Evolutionary conservation across 2,888 invertebrate species (phyloP), one percentile per base, ranked within the genome.

Genomic region (Volucella zonaria): DNA sequence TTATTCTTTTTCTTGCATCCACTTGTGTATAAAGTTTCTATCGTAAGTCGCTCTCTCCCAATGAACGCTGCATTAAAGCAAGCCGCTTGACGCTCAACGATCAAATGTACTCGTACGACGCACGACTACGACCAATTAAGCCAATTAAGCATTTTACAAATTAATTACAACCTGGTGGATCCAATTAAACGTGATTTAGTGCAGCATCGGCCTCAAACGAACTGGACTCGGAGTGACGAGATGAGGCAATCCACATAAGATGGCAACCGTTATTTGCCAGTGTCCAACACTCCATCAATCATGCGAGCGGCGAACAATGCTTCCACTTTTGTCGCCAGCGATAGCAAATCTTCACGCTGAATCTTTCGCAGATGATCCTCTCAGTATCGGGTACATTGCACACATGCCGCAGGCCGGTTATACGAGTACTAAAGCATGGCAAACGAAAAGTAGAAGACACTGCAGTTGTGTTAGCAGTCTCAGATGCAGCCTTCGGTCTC

Each of bases 91-190:
- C 52, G 67, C 70, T 31, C 31, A 31, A 31, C 31, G 6, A 31
- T 31, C 31, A 6, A 31, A n/a, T n/a, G n/a, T n/a, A n/a, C n/a
- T n/a, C 1, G 31, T 31, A 31, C 31, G 31, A 31, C 31, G 31
- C 31, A 31, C 31, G 6, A 31, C 31, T 4, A 74, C 52, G 45
- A 71, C 80, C 83, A 85, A 85, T 85, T 80, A 85, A 76, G 67
- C 83, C 83, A 85, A 85, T 85, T 85, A 85, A 85, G 83, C 66
- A 58, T 85, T 76, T 85, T 62, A 85, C 85, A 85, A 85, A 85
- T 85, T 81, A 85, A 81, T 81, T 81, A 81, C 68, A 68, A 70
- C 58, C 54, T 62, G 54, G 68, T 38, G 79, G 51, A 74, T 62
- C 79, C 82, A 82, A 82, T 82, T 82, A 82, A 52, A 62, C 47